Conservation (phyloP, 2,797 vertebrate species). For the Gallirallus australis region DNA sequence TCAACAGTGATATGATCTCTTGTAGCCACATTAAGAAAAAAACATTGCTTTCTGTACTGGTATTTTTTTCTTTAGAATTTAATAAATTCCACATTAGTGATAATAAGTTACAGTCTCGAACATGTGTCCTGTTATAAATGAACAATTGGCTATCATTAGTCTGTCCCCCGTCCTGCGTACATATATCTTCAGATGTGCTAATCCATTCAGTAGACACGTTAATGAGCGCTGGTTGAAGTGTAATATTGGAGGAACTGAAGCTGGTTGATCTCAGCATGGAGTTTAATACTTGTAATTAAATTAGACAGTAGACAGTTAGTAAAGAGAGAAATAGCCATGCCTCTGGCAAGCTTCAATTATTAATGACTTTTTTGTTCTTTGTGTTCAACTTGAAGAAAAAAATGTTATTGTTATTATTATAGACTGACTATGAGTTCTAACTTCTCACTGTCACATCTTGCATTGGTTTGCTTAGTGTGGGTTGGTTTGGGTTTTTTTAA, state of each 20-base stretch:
- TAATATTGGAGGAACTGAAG: conserved; percentile 83
- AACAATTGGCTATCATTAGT: conserved; percentile 82
- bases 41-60: conserved; percentile 74
- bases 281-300: conserved; percentile 87
- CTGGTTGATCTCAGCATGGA: conserved; percentile 82
- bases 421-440: conserved; percentile 59
- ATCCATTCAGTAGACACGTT: conserved; percentile 86
- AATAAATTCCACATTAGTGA: conserved; percentile 82
- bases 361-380: conserved; percentile 78
- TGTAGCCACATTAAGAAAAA: not conserved
- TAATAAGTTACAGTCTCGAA: conserved; percentile 79
- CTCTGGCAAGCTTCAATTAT: conserved; percentile 83
- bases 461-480: not conserved
- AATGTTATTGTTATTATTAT: conserved; percentile 40
- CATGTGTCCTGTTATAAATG: conserved; percentile 77
- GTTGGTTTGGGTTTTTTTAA: not conserved
- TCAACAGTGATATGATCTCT: not conserved
- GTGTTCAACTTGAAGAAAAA: conserved; percentile 73
- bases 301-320: conserved; percentile 80
- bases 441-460: conserved; percentile 39
- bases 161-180: conserved; percentile 78
- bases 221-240: conserved; percentile 85
- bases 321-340: conserved; percentile 83
- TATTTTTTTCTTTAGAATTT: conserved; percentile 81
- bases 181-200: conserved; percentile 86